Conservation (phyloP, 2,888 invertebrate genomes). For the Protonemura montana region DNA sequence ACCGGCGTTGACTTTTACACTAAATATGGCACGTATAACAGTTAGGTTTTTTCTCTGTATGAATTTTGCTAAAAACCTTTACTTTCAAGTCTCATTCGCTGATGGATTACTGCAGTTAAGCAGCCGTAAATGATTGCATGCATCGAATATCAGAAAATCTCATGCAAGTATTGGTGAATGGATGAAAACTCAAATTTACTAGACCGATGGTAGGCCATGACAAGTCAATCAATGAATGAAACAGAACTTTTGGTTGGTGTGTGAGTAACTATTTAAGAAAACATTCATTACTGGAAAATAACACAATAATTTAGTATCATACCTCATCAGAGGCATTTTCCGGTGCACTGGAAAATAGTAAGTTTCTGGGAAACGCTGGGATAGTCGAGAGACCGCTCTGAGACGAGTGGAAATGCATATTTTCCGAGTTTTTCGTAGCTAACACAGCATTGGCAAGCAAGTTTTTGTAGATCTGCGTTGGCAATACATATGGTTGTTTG, state of each 20-base stretch:
- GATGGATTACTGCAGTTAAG: neutral
- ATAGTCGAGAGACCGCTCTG: constrained; percentile 53
- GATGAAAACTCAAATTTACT: too few relatives aligned
- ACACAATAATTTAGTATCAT: neutral
- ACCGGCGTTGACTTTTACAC: neutral
- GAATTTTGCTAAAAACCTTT: neutral
- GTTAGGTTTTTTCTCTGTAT: neutral
- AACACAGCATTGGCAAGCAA: constrained; percentile 76
- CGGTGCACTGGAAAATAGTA: constrained; percentile 49
- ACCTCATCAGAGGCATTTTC: constrained; percentile 32
- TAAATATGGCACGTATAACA: neutral
- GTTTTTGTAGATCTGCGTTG: constrained; percentile 81
- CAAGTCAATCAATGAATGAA: too few relatives aligned
- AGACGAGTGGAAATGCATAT: constrained; percentile 43
- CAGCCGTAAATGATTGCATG: neutral
- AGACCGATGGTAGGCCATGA: too few relatives aligned
- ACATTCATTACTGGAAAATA: neutral
- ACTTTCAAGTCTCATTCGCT: neutral
- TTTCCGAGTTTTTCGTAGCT: constrained; percentile 60
- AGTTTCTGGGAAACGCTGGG: constrained; percentile 59
- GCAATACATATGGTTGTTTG: constrained; percentile 68
- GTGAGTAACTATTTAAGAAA: too few relatives aligned
- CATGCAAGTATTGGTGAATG: too few relatives aligned
- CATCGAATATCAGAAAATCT: too few relatives aligned
- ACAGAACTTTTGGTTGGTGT: too few relatives aligned